Base-by-base conservation (phyloP, 1,140 invertebrate genomes). In the Temnothorax nylanderi region DNA sequence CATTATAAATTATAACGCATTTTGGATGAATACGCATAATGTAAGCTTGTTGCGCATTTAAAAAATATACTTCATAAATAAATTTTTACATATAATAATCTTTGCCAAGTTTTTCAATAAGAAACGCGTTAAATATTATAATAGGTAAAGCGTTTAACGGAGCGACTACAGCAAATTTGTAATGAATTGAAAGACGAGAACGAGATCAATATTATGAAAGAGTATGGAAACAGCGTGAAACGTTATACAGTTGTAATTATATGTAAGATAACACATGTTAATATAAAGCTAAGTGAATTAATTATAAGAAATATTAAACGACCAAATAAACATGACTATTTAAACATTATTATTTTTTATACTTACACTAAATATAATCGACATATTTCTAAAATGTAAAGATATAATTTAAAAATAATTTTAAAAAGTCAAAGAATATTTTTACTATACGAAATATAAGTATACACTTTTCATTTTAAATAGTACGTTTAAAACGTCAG, bases 171-270 rank as follows among this genome's bases (percentile, higher is more conserved):
- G 11, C 11, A 64, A 49, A 34, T 49, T 5, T 78, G 2, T 47
- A 34, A 78, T 7, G 41, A 64, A 11, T 3, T 78, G 21, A 78
- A 78, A 34, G 18, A 78, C 11, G 74, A 77, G 13, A 77, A 77
- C 1, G 74, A 77, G 3, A 16, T 64, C 32, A 32, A 44, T 16
- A 64, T 64, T 2, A 64, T 64, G 44, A 34, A 34, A 34, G 16
- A 64, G 3, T 64, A 64, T 6, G 58, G 34, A 60, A 32, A 41
- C 37, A 44, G 16, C 0, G 21, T 56, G 5, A 62, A 60, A 77
- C 56, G 8, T 44, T 60, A 18, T 26, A 60, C 74, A 21, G 3
- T 1, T 34, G 3, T 32, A 49, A 0, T 78, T 49, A 49, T 5
- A 64, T 8, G 58, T 78, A 78, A 49, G 41, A 78, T 11, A 49